Evolutionary conservation across 2,113 vertebrate genomes (phyloP), one percentile per base, ranked within the genome.

Genomic region (Ammodramus savannarum): DNA sequence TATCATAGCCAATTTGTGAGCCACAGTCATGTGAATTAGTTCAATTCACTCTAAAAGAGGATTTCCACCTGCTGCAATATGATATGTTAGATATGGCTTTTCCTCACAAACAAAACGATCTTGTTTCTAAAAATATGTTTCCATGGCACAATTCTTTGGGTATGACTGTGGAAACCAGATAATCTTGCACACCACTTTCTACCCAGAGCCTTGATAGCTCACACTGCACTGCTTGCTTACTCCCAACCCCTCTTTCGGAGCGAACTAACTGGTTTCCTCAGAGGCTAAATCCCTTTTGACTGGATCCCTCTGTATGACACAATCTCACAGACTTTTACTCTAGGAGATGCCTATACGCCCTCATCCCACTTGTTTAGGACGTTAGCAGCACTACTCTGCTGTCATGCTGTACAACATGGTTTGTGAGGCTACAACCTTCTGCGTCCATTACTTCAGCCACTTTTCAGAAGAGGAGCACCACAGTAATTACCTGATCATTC

Each of bases 151-250:
- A 7, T 38, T 85, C 32, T 79, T 79, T 77, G 44, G 5, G 12
- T 66, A 17, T 41, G 17, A 31, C 16, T 87, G 0, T 76, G 12
- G 41, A 65, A 85, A 29, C 16, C 36, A 76, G 52, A 44, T 32
- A 52, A 61, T 29, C 16, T 72, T 29, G 21, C 18, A 67, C 5
- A 6, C 20, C 23, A 9, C 13, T 94, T 89, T 66, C 5, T 32
- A 58, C 39, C 9, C 34, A 84, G 15, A 48, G 22, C 31, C 27
- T 88, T 92, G 36, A 61, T 13, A 76, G 10, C 18, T 91, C 51
- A 25, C 5, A 8, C 10, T n/a, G 13, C 26, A 12, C 8, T 52
- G 6, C 10, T 65, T 0, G 0, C 31, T 93, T 68, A 29, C 16
- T 67, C 23, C 43, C 12, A 61, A 12, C 2, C 10, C 41, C 43